phyloP scores from a whole-genome alignment of 2,113 vertebrate genomes.

The Leucopsar rothschildi region DNA sequence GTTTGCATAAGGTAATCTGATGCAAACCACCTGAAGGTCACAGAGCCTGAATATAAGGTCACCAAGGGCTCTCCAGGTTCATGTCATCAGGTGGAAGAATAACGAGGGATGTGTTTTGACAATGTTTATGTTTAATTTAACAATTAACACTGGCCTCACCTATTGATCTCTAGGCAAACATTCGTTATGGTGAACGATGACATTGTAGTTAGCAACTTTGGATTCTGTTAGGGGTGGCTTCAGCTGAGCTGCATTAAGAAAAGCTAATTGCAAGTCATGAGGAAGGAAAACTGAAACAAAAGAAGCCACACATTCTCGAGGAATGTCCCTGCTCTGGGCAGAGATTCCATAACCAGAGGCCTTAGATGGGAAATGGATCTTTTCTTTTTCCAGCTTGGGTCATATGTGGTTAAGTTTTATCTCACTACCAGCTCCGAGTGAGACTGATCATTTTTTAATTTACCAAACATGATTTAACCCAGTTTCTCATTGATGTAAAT shows the following conservation, averaged over 20 bases:
- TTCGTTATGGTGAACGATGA: not conserved
- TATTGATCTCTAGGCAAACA: conserved; percentile 63
- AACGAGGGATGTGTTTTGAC: conserved; percentile 38
- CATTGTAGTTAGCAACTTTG: conserved; percentile 42
- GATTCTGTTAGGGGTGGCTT: not conserved
- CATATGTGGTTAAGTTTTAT: not conserved
- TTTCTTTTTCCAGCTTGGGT: not conserved
- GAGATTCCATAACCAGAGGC: not conserved
- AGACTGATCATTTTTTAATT: conserved; percentile 13
- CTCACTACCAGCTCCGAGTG: not conserved
- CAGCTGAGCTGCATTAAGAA: conserved; percentile 29
- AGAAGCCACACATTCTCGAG: not conserved
- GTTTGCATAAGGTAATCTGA: conserved; percentile 50
- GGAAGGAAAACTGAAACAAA: conserved; percentile 28
- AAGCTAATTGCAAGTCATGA: conserved; percentile 35
- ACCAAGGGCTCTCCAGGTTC: conserved; percentile 15
- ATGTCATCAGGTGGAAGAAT: conserved; percentile 31
- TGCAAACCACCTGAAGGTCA: conserved; percentile 57
- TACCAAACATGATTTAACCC: not conserved
- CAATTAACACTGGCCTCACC: conserved; percentile 49
- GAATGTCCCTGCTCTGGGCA: not conserved
- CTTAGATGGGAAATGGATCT: not conserved
- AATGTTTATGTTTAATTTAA: conserved; percentile 57
- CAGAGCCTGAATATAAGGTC: conserved; percentile 43
- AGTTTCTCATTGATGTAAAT: not conserved